phyloP scores from a whole-genome alignment of 2,888 invertebrate genomes.

The Glyphotaelius pellucidus region DNA sequence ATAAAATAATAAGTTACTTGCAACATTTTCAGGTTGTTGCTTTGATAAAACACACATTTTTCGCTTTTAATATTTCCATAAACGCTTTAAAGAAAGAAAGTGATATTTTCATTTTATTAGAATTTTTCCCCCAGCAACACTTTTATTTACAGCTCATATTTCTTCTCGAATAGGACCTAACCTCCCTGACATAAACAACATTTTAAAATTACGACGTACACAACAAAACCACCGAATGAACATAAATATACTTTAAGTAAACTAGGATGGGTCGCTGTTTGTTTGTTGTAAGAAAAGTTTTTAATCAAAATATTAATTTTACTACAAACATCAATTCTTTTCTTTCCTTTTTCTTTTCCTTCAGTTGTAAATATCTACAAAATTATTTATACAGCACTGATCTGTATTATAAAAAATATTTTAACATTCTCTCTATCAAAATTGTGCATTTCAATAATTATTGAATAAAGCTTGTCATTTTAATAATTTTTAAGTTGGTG shows the following conservation, averaged over 20 bases:
- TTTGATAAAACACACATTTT: background rate
- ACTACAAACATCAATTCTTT: background rate
- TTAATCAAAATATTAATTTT: background rate
- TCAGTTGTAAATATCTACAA: background rate
- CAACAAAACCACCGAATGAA: slow-evolving; percentile 4
- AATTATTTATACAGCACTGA: background rate
- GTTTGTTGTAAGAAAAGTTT: background rate
- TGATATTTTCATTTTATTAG: slow-evolving; percentile 21
- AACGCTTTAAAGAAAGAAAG: slow-evolving; percentile 17
- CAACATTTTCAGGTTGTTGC: background rate
- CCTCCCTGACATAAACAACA: slow-evolving; percentile 6
- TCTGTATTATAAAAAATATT: background rate
- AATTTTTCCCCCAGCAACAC: background rate
- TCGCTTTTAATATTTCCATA: slow-evolving; percentile 5
- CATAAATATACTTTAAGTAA: slow-evolving; percentile 7
- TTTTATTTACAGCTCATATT: slow-evolving; percentile 19
- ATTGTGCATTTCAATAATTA: background rate
- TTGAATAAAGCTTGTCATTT: no score
- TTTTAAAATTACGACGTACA: slow-evolving; percentile 29
- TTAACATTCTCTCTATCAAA: background rate
- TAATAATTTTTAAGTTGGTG: background rate
- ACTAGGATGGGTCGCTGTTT: background rate
- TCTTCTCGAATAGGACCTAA: background rate
- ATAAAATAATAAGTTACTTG: background rate
- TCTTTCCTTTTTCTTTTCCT: background rate